phyloP scores from a whole-genome alignment of 2,888 invertebrate genomes.

The Drosophila dives region DNA sequence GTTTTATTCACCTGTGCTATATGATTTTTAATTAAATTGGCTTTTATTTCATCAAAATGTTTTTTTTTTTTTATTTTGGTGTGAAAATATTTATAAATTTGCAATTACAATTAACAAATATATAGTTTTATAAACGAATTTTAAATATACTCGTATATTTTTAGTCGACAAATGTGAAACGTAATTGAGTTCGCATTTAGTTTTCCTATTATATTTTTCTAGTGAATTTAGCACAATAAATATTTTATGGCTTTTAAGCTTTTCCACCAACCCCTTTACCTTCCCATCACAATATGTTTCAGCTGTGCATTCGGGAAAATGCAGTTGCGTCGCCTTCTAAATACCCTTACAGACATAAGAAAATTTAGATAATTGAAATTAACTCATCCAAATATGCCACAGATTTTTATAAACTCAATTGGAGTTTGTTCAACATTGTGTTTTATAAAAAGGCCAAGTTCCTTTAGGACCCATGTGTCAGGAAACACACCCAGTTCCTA shows the following conservation, averaged over 20 bases:
- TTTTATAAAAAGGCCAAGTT: neutral
- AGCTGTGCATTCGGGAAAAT: neutral
- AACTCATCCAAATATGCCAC: neutral
- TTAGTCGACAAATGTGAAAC: neutral
- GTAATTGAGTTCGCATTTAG: neutral
- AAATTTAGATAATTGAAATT: neutral
- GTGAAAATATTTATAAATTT: neutral
- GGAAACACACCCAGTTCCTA: no score
- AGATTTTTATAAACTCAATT: neutral
- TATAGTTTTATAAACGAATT: neutral
- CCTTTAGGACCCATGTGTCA: neutral
- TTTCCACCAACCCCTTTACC: neutral
- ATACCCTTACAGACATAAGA: neutral
- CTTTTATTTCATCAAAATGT: neutral
- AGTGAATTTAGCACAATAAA: conserved; percentile 4
- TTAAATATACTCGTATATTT: neutral
- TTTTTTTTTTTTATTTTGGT: neutral
- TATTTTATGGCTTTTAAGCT: neutral
- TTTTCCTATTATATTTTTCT: conserved; percentile 11
- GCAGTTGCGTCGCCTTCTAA: neutral
- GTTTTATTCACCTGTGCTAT: neutral
- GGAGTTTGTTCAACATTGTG: neutral
- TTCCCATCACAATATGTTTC: neutral
- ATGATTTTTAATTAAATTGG: neutral
- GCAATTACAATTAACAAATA: neutral